These are phyloP conservation scores for Epicampocera succincta DNA, from an alignment of 2,888 invertebrate genomes.

Conservation along the genomic window DNA sequence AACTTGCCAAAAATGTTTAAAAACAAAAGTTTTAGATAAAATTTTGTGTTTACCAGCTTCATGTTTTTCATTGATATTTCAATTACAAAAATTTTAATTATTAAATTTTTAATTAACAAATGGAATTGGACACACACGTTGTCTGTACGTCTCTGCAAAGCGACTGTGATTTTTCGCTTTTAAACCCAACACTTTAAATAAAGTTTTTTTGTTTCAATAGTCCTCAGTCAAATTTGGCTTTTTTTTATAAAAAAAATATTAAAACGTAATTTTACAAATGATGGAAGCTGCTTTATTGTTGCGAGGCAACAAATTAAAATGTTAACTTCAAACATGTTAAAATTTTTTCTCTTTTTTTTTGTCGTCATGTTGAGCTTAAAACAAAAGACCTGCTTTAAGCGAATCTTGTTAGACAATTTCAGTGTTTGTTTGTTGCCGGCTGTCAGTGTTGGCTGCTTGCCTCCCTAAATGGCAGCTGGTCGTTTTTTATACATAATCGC, in stretches of 20 bases:
- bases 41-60: conserved; percentile 44
- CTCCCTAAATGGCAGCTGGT: too few species aligned
- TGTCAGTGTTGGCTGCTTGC: not conserved
- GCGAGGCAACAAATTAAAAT: not conserved
- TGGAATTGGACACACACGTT: not conserved
- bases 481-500: too few species aligned
- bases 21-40: not conserved
- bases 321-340: conserved; percentile 23
- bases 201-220: conserved; percentile 32
- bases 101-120: too few species aligned
- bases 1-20: too few species aligned
- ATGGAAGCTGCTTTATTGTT: conserved; percentile 27
- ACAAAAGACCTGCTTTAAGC: conserved; percentile 17
- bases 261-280: conserved; percentile 25
- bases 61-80: too few species aligned
- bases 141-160: conserved; percentile 39
- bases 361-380: not conserved
- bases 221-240: conserved; percentile 42
- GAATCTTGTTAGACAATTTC: conserved; percentile 2
- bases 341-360: conserved; percentile 25
- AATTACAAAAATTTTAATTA: too few species aligned
- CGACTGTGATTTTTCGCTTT: conserved; percentile 53
- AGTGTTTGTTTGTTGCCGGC: not conserved
- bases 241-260: conserved; percentile 13
- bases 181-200: conserved; percentile 62